Base-by-base conservation (phyloP, 1,140 invertebrate species). In the Xylocopa sonorina region DNA sequence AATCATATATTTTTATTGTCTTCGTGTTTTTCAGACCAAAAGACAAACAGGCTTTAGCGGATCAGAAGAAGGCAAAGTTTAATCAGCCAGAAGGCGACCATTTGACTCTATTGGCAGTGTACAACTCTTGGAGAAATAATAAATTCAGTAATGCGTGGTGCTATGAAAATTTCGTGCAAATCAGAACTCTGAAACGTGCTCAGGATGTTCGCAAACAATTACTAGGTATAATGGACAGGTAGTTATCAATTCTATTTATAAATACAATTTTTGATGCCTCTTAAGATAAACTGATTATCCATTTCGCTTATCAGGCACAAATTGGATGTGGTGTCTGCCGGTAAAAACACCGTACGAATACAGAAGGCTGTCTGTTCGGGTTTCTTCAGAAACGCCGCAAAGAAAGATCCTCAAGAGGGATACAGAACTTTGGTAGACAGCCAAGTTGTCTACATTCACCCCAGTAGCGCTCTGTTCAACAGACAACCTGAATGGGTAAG, bases 121-220 rank as follows among this genome's bases (percentile, higher is more conserved):
- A 99, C 91, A 99, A 99, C 90, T 99, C 98, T 32, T 99, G 99
- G 99, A 98, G 98, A 89, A 99, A 99, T 89, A 99, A 99, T 91
- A 99, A 99, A 90, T 99, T 99, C 92, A 99, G 98, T 1, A 99
- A 98, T 91, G 98, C 98, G 0, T 99, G 99, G 99, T 99, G 99
- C 92, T 99, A 99, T 90, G 99, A 99, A 91, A 99, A 99, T 93
- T 99, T 99, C 93, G 98, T 99, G 10, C 99, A 99, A 93, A 98
- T 99, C 43, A 93, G 99, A 29, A 99, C 98, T 0, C 92, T 99
- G 46, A 99, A 99, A 93, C 94, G 99, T 69, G 98, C 99, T 0
- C 99, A 99, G 92, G 99, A 99, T 94, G 98, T 99, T 0, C 94
- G 99, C 10, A 99, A 99, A 94, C 99, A 99, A 92, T 93, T 99